A percentile compares a stretch with the other conserved stretches of the same genome.
These are phyloP conservation scores for Drosophila parabipectinata DNA, from an alignment of 1,140 invertebrate genomes.

Conservation along the genomic window DNA sequence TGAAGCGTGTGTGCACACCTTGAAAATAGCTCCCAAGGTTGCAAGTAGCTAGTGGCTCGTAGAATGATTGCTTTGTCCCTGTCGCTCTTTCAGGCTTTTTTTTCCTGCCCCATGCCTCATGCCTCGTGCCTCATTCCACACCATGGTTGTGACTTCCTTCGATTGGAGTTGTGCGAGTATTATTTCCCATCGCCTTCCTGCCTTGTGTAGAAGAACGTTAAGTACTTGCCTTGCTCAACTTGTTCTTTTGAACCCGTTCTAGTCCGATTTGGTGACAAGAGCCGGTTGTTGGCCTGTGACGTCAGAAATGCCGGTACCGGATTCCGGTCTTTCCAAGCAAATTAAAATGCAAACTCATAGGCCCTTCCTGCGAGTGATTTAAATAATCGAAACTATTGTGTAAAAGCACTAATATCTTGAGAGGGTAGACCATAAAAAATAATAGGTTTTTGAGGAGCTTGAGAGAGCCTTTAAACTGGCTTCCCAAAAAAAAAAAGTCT, in stretches of 20 bases:
- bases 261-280: conserved; percentile 31
- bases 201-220: neutral
- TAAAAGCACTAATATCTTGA: neutral
- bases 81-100: conserved; percentile 23
- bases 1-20: conserved; percentile 63
- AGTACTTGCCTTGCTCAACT: conserved; percentile 44
- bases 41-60: conserved; percentile 46
- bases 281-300: conserved; percentile 42
- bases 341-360: conserved; percentile 35
- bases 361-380: conserved; percentile 3
- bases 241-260: conserved; percentile 43
- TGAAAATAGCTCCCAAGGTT: conserved; percentile 69
- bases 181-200: conserved; percentile 16
- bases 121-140: conserved; percentile 36
- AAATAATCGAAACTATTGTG: conserved; percentile 2
- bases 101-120: conserved; percentile 14
- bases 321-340: conserved; percentile 11
- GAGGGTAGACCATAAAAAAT: neutral
- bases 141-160: conserved; percentile 36
- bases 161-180: neutral
- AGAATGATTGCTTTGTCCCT: conserved; percentile 45
- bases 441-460: neutral
- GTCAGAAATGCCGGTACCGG: conserved; percentile 45
- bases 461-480: neutral
- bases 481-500: neutral